These are phyloP conservation scores for Bruchidius siliquastri DNA, from an alignment of 2,888 invertebrate species.

Conservation along the genomic window DNA sequence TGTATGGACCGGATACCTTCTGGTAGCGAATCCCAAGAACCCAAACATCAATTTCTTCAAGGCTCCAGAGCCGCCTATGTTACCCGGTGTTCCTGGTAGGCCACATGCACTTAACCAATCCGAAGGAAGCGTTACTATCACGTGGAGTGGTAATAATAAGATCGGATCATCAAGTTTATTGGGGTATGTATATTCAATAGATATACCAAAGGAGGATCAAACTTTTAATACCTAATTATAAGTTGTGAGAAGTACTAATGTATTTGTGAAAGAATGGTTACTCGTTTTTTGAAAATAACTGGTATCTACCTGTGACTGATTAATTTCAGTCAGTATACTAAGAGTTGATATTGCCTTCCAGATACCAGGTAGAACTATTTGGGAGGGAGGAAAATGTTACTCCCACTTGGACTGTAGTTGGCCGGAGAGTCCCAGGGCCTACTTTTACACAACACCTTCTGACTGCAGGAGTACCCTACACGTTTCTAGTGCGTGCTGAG, in stretches of 20 bases:
- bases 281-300: no score
- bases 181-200: slow-evolving; percentile 1
- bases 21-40: slow-evolving; percentile 74
- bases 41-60: slow-evolving; percentile 77
- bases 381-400: slow-evolving; percentile 39
- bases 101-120: slow-evolving; percentile 70
- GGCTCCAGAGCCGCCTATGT: slow-evolving; percentile 72
- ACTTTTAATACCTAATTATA: no score
- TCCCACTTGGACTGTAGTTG: slow-evolving; percentile 58
- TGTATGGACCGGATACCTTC: slow-evolving; percentile 76
- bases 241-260: no score
- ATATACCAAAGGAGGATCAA: no score
- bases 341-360: slow-evolving; percentile 33
- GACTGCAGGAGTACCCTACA: slow-evolving; percentile 74
- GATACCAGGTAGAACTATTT: slow-evolving; percentile 77
- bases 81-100: slow-evolving; percentile 82
- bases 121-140: slow-evolving; percentile 71
- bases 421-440: slow-evolving; percentile 65
- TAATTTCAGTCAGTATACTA: no score
- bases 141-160: slow-evolving; percentile 81
- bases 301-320: no score
- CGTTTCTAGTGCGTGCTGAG: slow-evolving; percentile 84
- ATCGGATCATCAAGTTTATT: slow-evolving; percentile 70
- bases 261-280: no score
- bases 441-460: slow-evolving; percentile 69